Conservation (phyloP, 2,113 vertebrate genomes). For the Panurus biarmicus region DNA sequence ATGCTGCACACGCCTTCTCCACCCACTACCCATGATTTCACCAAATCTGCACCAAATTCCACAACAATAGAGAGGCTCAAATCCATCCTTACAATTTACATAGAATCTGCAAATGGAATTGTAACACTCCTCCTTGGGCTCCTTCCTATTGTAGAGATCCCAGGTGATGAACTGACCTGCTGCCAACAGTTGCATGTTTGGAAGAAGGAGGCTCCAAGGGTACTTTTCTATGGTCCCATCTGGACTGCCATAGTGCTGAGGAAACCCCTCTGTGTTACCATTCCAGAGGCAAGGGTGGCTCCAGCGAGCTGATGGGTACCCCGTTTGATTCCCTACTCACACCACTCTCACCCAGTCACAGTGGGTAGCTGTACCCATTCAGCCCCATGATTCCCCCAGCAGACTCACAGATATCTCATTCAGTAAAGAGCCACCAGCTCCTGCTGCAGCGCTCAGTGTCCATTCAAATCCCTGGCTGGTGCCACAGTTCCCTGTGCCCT, state of each 20-base stretch:
- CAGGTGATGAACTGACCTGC: not conserved
- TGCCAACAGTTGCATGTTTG: not conserved
- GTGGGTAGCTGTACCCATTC: not conserved
- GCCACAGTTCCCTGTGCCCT: not conserved
- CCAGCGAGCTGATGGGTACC: fast-evolving
- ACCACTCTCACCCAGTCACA: not conserved
- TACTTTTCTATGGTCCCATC: fast-evolving
- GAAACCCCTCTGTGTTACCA: not conserved
- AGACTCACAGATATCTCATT: not conserved
- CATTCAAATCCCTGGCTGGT: not conserved
- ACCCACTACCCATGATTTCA: not conserved
- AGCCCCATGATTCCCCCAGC: not conserved
- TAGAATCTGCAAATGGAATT: not conserved
- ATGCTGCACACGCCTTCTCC: not conserved
- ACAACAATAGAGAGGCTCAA: not conserved
- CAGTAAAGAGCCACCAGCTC: not conserved
- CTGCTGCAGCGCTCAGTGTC: not conserved
- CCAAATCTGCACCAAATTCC: not conserved
- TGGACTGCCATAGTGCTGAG: not conserved
- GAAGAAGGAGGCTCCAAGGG: not conserved
- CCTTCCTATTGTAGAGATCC: not conserved
- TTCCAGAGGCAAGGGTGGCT: not conserved
- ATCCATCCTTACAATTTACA: not conserved
- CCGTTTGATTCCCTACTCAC: not conserved
- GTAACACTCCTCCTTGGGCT: not conserved